Evolutionary conservation across 2,888 invertebrate genomes (phyloP).

Genomic region (Silvanus unidentatus): DNA sequence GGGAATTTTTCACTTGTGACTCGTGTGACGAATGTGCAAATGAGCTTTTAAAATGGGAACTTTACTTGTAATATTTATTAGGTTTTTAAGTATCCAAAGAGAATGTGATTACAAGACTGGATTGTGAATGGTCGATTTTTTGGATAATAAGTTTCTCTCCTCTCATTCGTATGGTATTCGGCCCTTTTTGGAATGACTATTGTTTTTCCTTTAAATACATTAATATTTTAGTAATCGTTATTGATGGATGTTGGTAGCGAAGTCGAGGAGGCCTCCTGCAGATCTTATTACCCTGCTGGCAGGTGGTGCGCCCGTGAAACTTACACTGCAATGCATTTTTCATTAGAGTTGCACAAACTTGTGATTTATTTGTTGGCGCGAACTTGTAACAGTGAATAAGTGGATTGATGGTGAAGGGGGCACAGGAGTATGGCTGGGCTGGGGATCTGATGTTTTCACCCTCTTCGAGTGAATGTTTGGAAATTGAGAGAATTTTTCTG

Average conservation of each 20-base stretch:
- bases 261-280: conserved; percentile 35
- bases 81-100: conserved; percentile 10
- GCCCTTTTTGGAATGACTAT: conserved; percentile 31
- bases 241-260: conserved; percentile 44
- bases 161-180: too few species aligned
- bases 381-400: neutral
- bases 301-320: conserved; percentile 38
- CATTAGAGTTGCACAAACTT: conserved; percentile 29
- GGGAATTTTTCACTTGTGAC: too few species aligned
- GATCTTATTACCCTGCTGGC: conserved; percentile 44
- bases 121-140: too few species aligned
- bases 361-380: conserved; percentile 30
- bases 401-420: neutral
- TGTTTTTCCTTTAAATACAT: conserved; percentile 32
- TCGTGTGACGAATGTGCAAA: conserved; percentile 28
- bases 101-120: too few species aligned
- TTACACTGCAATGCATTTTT: conserved; percentile 35
- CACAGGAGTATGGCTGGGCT: conserved; percentile 13
- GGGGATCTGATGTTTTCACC: too few species aligned
- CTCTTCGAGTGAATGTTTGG: too few species aligned
- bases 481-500: too few species aligned
- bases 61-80: conserved; percentile 14
- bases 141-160: too few species aligned
- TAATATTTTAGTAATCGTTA: conserved; percentile 41
- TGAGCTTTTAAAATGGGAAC: conserved; percentile 27